Evolutionary conservation across 2,797 vertebrate species (phyloP), one percentile per base, ranked within the genome.

Genomic region (Hemibagrus guttatus): DNA sequence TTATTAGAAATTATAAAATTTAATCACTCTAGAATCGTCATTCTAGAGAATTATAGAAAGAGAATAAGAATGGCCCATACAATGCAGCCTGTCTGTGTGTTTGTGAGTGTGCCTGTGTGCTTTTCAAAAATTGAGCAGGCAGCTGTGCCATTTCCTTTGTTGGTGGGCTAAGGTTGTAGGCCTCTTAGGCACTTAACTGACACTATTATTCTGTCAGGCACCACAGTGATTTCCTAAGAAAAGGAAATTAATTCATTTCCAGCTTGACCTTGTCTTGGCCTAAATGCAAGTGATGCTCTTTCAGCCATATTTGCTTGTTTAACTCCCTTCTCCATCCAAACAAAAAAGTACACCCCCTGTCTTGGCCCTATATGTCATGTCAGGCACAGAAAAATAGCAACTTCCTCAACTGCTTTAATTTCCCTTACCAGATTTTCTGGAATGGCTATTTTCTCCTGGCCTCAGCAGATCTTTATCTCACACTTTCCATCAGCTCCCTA

Each of bases 241-340:
- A 96, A 98, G 98, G 98, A 99, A 98, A 97, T 98, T 97, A 97
- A 97, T 98, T 99, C 97, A 99, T 99, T 99, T 99, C 98, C 98
- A 97, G 96, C 97, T 97, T 99, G n/a, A n/a, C n/a, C n/a, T 99
- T 99, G 98, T 99, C 96, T 95, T 92, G 66, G 94, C 92, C 93
- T 97, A 96, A 98, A 98, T 98, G 97, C 91, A 96, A 98, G 95
- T 96, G 96, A 93, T 97, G 97, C 97, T 98, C 97, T 97, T 96
- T 98, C 98, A 98, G 98, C 98, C 98, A 98, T 99, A 99, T 97
- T 97, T 95, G 89, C 97, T 96, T 95, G 94, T 95, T 97, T 93
- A 97, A 96, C 97, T 97, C 96, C 97, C 95, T 87, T 95, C 97
- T 96, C 96, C 94, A 96, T 97, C 95, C 97, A 95, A 97, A 98